Evolutionary conservation across 2,797 vertebrate genomes (phyloP).

Genomic region (Acestrorhynchus altus): DNA sequence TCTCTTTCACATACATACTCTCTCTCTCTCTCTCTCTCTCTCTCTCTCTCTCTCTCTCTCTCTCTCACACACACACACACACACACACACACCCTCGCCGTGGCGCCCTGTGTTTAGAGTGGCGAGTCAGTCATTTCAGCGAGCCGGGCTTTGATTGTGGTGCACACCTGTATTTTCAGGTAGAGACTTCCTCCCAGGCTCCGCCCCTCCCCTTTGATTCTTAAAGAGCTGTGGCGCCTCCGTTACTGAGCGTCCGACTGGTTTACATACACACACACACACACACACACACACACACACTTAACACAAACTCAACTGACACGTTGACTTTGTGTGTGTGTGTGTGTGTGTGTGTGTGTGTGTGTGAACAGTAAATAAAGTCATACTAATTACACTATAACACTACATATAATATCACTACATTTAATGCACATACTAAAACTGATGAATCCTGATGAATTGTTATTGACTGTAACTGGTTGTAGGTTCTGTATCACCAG

Average conservation of each 20-base stretch:
- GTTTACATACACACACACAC: conserved; percentile 40
- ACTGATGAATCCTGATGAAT: too few species aligned
- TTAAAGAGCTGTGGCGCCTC: conserved; percentile 84
- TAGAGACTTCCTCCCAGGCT: conserved; percentile 82
- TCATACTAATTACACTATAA: too few species aligned
- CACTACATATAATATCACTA: too few species aligned
- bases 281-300: conserved; percentile 37
- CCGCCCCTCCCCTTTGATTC: conserved; percentile 85
- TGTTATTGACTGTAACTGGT: too few species aligned
- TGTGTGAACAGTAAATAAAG: not conserved
- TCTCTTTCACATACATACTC: conserved; percentile 36
- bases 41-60: too few species aligned
- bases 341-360: conserved; percentile 12
- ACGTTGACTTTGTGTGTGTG: conserved; percentile 19
- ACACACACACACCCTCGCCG: conserved; percentile 58
- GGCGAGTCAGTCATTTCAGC: conserved; percentile 82
- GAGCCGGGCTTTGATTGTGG: conserved; percentile 83
- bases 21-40: too few species aligned
- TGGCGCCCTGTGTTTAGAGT: conserved; percentile 76
- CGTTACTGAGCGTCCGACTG: conserved; percentile 79
- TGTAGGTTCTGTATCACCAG: too few species aligned
- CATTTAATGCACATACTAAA: not conserved
- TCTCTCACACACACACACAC: conserved; percentile 42
- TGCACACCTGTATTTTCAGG: conserved; percentile 85
- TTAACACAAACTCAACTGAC: not conserved